Conservation (phyloP, 2,797 vertebrate species). For the Rhinogobio ventralis region DNA sequence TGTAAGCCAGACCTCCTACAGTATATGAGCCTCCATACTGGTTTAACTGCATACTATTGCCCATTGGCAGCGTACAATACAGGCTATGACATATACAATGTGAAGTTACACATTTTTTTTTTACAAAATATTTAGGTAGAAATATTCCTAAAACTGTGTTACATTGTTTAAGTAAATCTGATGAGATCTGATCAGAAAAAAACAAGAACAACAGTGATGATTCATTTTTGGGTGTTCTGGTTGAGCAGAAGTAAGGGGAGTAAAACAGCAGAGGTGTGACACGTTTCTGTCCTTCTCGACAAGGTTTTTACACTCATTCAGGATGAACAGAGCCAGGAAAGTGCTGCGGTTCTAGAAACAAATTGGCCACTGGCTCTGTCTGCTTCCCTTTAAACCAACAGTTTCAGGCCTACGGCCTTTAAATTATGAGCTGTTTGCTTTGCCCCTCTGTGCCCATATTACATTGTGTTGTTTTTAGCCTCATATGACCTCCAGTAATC, state of each 20-base stretch:
- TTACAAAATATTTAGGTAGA: not conserved
- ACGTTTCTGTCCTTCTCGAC: not conserved
- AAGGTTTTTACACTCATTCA: not conserved
- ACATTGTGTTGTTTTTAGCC: conserved; percentile 85
- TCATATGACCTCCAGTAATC: conserved; percentile 86
- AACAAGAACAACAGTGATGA: not conserved
- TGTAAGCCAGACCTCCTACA: not conserved
- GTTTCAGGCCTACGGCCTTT: conserved; percentile 22
- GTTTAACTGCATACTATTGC: not conserved
- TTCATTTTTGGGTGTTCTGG: not conserved
- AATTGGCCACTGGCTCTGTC: conserved; percentile 2
- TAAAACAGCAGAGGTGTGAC: not conserved
- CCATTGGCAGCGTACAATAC: not conserved
- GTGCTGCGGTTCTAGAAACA: not conserved
- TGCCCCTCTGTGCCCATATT: conserved; percentile 82
- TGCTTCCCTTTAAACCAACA: conserved; percentile 17
- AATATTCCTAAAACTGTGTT: not conserved
- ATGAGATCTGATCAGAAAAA: too few relatives aligned
- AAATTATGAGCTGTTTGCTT: conserved; percentile 85
- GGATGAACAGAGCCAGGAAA: not conserved
- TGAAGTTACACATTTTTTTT: not conserved
- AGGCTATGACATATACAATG: not conserved
- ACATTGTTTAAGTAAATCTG: conserved; percentile 1
- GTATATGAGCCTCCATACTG: not conserved
- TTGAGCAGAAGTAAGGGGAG: not conserved